These are phyloP conservation scores for pig (Sus scrofa) DNA, from an alignment of 2,113 vertebrate species.

Conservation along the genomic window DNA sequence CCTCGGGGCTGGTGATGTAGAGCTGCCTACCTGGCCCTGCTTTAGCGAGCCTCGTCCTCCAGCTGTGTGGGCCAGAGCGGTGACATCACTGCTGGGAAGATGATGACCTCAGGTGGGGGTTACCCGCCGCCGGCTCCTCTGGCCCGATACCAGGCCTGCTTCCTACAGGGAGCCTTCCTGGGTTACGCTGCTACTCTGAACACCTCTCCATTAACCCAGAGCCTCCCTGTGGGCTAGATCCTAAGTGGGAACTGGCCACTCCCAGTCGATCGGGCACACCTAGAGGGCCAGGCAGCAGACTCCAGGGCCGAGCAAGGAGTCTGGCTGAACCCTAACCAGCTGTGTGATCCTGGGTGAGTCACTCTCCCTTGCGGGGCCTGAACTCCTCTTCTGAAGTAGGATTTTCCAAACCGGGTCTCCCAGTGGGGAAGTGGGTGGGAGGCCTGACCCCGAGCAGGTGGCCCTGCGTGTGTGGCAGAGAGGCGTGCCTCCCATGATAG, in stretches of 20 bases:
- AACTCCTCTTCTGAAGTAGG: not conserved
- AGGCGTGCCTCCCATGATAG: fast-evolving
- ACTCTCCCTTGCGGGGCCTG: not conserved
- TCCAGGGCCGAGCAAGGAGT: not conserved
- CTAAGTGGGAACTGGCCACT: fast-evolving
- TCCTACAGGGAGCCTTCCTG: not conserved
- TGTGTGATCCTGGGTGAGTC: not conserved
- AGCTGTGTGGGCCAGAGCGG: not conserved
- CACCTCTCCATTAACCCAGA: not conserved
- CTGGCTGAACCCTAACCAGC: not conserved
- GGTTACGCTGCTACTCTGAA: not conserved
- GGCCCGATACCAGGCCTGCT: not conserved
- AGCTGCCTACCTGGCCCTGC: not conserved
- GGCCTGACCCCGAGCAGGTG: not conserved
- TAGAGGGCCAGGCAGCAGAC: not conserved
- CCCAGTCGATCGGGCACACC: fast-evolving
- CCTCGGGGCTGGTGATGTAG: not conserved
- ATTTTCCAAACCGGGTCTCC: not conserved
- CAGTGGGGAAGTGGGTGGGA: not conserved
- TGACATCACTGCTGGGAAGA: constrained; percentile 51
- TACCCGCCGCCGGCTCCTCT: not conserved
- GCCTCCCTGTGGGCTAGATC: not conserved
- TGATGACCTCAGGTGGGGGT: constrained; percentile 59
- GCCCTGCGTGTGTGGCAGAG: not conserved
- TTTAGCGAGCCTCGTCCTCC: not conserved